Base-by-base conservation (phyloP, 2,888 invertebrate species). In the Galerucella calmariensis region DNA sequence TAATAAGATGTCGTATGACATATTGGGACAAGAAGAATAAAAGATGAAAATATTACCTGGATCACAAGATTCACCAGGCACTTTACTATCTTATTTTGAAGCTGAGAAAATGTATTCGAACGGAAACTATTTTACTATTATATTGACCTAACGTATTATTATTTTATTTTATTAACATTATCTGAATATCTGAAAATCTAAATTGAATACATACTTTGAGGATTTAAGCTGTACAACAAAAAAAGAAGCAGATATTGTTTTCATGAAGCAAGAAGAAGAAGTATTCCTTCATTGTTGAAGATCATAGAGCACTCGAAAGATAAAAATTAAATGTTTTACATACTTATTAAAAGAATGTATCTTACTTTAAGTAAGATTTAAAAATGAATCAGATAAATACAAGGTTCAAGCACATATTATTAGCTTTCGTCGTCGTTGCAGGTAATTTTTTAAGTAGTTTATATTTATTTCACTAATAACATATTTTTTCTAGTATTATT, bases 371-470 rank as follows among this genome's bases (percentile, higher is more conserved):
- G 48, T 48, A 75, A 75, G 76, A 53, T 65, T 63, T 35, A 65
- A 76, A 72, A 62, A 79, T 78, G 79, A 75, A 48, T 66, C 79
- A 77, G 67, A 71, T 79, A 72, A 67, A 72, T 65, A 72, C 78
- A 56, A 77, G 74, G 78, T 67, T 78, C 59, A 79, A 78, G 56
- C 78, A 79, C 58, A 72, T 79, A 68, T 56, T 75, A 63, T 14
- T 74, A 63, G 69, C 77, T 48, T 67, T 73, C 51, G 16, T 72
- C 41, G 58, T 69, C 69, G 62, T 77, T 63, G 46, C 75, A 75
- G 74, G 79, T 79, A 74, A 67, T 67, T 75, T 67, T 61, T 62
- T 10, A 61, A 65, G 24, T 41, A 59, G 20, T 20, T 27, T 11
- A 51, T 41, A 69, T 51, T 53, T 44, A 20, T 56, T 59, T 46